Percentiles rank a stretch among this genome's conserved stretches.
Evolutionary conservation across 2,888 invertebrate genomes (phyloP).

Genomic region (Habrosyne pyritoides): DNA sequence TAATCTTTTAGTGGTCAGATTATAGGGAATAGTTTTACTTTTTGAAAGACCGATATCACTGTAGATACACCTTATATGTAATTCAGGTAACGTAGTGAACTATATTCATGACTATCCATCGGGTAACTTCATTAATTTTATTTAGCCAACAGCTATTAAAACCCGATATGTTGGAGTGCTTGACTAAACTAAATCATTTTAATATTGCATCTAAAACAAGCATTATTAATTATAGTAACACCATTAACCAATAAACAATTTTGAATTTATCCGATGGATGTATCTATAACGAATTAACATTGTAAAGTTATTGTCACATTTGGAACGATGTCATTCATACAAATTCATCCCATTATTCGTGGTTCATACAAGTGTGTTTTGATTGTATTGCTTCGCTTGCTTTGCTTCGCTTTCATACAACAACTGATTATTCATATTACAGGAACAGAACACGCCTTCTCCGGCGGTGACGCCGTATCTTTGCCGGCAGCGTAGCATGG

Average conservation of each 20-base stretch:
- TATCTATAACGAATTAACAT: neutral
- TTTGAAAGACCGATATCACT: neutral
- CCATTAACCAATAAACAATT: no score
- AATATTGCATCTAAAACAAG: no score
- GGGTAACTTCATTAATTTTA: neutral
- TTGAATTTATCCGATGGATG: neutral
- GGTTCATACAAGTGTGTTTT: neutral
- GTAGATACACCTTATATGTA: neutral
- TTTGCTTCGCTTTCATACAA: constrained; percentile 11
- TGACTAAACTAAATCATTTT: neutral
- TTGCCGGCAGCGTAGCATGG: constrained; percentile 90
- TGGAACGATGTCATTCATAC: neutral
- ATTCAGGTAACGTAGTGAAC: neutral
- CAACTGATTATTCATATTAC: constrained; percentile 33
- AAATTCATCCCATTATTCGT: neutral
- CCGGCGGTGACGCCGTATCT: constrained; percentile 91
- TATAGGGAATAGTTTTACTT: no score
- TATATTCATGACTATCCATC: neutral
- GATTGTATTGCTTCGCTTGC: constrained; percentile 6
- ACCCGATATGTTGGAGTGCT: neutral
- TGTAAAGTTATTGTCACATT: neutral
- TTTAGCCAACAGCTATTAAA: no score
- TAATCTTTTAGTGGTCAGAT: no score
- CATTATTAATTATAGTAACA: no score
- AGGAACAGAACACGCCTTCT: constrained; percentile 85